Percentiles rank a stretch among this genome's conserved stretches.
These are phyloP conservation scores for Aleadryas rufinucha DNA, from an alignment of 2,113 vertebrate genomes.

Conservation along the genomic window DNA sequence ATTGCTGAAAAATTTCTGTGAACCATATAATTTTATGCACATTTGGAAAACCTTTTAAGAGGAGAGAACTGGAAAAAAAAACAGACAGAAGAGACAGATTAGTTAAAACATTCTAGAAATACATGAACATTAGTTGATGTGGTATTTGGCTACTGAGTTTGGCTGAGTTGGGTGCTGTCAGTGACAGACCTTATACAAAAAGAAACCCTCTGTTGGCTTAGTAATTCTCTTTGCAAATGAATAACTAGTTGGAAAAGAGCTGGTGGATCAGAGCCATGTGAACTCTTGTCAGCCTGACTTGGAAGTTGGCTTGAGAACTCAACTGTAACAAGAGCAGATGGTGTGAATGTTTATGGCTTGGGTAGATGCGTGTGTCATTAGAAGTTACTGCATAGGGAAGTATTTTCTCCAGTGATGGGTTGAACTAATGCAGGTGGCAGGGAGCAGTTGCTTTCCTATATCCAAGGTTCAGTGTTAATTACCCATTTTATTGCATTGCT, in stretches of 20 bases:
- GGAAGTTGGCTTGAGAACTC: conserved; percentile 34
- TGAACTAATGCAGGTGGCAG: not conserved
- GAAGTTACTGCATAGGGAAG: conserved; percentile 5
- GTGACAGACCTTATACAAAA: not conserved
- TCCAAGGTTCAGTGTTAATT: conserved; percentile 30
- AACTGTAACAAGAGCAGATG: conserved; percentile 40
- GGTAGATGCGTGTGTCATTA: not conserved
- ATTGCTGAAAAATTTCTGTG: not conserved
- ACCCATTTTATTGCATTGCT: not conserved
- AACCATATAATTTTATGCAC: not conserved
- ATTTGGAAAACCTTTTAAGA: not conserved
- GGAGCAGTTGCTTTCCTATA: not conserved
- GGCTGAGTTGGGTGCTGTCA: not conserved
- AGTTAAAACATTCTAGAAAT: conserved; percentile 1
- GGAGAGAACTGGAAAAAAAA: not conserved
- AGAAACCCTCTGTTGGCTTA: not conserved
- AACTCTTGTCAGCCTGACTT: conserved; percentile 30
- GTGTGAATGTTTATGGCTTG: conserved; percentile 32
- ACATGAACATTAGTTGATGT: not conserved
- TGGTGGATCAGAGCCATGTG: conserved; percentile 41
- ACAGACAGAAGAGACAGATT: not conserved
- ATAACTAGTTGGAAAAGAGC: conserved; percentile 29
- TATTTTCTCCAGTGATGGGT: not conserved
- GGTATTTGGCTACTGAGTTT: not conserved
- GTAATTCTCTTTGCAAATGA: conserved; percentile 29